Conservation (phyloP, 2,113 vertebrate species). For the Corythornis cristatus region DNA sequence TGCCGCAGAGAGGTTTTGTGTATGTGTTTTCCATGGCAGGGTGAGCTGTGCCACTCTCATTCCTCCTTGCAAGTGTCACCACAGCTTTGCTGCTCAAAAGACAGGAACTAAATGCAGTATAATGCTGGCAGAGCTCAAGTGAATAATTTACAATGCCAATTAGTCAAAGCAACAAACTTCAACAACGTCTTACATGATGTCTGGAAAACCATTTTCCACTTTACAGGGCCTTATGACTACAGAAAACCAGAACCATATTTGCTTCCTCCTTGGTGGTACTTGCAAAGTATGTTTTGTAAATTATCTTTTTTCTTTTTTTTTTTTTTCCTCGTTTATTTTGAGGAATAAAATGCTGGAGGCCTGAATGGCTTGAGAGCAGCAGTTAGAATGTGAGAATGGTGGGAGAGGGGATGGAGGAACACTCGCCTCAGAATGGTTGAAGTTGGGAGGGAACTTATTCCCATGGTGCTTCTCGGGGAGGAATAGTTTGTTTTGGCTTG, state of each 20-base stretch:
- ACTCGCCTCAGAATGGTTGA: conserved; percentile 67
- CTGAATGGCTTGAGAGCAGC: background rate
- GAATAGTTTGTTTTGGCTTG: conserved; percentile 77
- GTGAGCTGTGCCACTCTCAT: background rate
- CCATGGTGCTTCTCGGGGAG: conserved; percentile 60
- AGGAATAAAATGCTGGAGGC: background rate
- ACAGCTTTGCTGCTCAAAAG: background rate
- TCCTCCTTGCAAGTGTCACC: background rate
- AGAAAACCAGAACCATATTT: background rate
- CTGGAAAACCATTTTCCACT: background rate
- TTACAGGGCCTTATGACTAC: background rate
- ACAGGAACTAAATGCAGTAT: background rate
- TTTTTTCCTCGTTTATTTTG: background rate
- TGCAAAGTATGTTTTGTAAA: background rate
- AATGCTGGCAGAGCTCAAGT: background rate
- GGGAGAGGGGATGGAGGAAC: background rate
- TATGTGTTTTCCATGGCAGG: background rate
- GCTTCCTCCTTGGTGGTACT: background rate
- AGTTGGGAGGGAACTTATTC: conserved; percentile 68
- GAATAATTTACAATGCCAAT: background rate
- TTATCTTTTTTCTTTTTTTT: background rate
- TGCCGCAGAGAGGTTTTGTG: background rate
- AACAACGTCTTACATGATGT: background rate
- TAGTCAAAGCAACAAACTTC: background rate
- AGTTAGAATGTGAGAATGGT: background rate